Evolutionary conservation across 2,113 vertebrate species (phyloP).

Genomic region (Scomber colias): DNA sequence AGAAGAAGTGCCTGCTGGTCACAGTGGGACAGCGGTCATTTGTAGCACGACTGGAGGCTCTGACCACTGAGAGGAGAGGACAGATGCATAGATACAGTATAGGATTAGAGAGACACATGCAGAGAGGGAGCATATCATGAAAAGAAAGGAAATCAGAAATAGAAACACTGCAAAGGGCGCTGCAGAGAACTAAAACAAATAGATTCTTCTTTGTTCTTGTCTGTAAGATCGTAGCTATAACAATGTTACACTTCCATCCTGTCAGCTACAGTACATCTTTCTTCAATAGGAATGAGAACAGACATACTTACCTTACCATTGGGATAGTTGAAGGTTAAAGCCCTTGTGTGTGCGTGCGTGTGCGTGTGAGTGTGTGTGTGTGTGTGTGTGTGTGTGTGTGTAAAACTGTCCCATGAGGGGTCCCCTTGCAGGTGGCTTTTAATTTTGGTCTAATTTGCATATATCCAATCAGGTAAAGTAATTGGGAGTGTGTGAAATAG

Average conservation of each 20-base stretch:
- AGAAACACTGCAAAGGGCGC: slow-evolving; percentile 15
- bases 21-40: slow-evolving; percentile 62
- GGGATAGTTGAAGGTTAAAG: slow-evolving; percentile 71
- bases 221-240: neutral
- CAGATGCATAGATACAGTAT: slow-evolving; percentile 60
- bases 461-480: slow-evolving; percentile 87
- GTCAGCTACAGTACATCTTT: slow-evolving; percentile 1
- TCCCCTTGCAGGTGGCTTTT: slow-evolving; percentile 83
- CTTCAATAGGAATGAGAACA: slow-evolving; percentile 22
- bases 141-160: slow-evolving; percentile 10
- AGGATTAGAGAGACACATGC: slow-evolving; percentile 50
- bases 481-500: slow-evolving; percentile 80
- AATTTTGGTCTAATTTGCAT: slow-evolving; percentile 86
- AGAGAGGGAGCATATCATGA: slow-evolving; percentile 48
- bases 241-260: neutral
- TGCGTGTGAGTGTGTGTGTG: neutral
- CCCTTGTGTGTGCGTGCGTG: slow-evolving; percentile 17
- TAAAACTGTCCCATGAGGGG: slow-evolving; percentile 74
- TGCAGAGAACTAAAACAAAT: slow-evolving; percentile 20
- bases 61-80: slow-evolving; percentile 61
- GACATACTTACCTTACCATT: slow-evolving; percentile 5
- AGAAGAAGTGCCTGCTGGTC: slow-evolving; percentile 58
- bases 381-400: slow-evolving; percentile 39
- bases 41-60: slow-evolving; percentile 59
- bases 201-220: slow-evolving; percentile 4